phyloP scores from a whole-genome alignment of 2,888 invertebrate genomes.

The Aleiodes testaceus region DNA sequence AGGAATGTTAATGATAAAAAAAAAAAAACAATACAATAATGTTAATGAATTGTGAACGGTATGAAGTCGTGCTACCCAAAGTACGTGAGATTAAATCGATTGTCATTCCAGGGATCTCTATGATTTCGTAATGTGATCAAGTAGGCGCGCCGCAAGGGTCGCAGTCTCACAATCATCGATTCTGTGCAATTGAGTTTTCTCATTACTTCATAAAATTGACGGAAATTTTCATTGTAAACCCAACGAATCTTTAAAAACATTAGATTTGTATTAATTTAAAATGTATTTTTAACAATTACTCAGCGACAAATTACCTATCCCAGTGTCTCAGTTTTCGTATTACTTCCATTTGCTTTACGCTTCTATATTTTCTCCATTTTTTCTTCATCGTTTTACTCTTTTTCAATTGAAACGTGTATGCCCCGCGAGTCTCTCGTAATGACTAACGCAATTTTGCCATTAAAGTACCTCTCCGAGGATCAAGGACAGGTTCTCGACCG shows the following conservation, averaged over 20 bases:
- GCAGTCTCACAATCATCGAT: constrained; percentile 31
- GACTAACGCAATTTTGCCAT: constrained; percentile 39
- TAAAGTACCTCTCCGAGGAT: constrained; percentile 35
- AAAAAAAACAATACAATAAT: constrained; percentile 7
- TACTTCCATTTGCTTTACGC: constrained; percentile 8
- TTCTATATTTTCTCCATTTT: not conserved
- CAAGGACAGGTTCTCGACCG: constrained; percentile 38
- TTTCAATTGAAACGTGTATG: constrained; percentile 9
- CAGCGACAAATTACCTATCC: constrained; percentile 26
- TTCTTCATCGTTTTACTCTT: not conserved
- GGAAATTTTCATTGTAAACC: not conserved
- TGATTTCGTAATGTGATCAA: constrained; percentile 38
- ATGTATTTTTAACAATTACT: not conserved
- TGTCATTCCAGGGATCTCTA: constrained; percentile 13
- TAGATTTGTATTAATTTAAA: not conserved
- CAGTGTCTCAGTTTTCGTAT: constrained; percentile 2
- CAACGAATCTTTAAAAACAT: no score
- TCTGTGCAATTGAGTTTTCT: not conserved
- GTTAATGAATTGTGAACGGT: constrained; percentile 11
- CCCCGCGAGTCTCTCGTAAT: constrained; percentile 14
- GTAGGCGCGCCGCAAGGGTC: constrained; percentile 43
- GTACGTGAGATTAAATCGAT: constrained; percentile 31
- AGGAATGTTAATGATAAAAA: constrained; percentile 1
- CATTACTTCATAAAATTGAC: not conserved
- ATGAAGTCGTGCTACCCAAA: not conserved